A percentile compares a stretch with the other conserved stretches of the same genome.
These are phyloP conservation scores for Ectemnius lituratus DNA, from an alignment of 2,888 invertebrate species.

Conservation along the genomic window DNA sequence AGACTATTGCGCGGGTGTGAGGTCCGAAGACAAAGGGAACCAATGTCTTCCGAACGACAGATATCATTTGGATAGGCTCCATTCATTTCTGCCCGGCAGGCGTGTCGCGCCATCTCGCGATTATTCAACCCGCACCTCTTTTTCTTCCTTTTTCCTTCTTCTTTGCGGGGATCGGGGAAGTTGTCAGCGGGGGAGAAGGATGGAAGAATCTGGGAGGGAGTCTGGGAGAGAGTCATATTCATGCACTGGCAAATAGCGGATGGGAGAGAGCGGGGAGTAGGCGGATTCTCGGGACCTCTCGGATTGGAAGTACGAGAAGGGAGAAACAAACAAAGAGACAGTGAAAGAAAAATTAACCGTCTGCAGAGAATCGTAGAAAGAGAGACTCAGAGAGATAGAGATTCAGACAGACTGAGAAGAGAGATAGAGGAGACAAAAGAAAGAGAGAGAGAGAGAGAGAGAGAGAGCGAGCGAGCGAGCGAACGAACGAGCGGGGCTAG, in stretches of 20 bases:
- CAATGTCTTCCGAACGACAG: too few relatives aligned
- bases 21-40: background rate
- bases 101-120: constrained; percentile 10
- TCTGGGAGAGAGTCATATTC: constrained; percentile 19
- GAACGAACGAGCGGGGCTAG: constrained; percentile 68
- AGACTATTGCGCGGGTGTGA: background rate
- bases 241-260: constrained; percentile 30
- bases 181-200: constrained; percentile 45
- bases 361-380: constrained; percentile 26
- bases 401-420: constrained; percentile 24
- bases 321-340: background rate
- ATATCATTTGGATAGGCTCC: background rate
- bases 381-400: constrained; percentile 28
- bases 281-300: constrained; percentile 4
- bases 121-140: constrained; percentile 25
- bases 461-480: constrained; percentile 52
- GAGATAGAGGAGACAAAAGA: constrained; percentile 28
- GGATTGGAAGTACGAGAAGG: background rate
- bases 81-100: background rate
- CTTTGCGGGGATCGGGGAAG: constrained; percentile 33
- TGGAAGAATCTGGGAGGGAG: background rate
- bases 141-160: constrained; percentile 36
- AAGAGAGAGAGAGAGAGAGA: constrained; percentile 38
- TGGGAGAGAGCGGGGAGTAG: too few relatives aligned
- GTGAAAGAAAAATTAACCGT: background rate